phyloP scores from a whole-genome alignment of 2,797 vertebrate genomes.

The Cuniculus paca region DNA sequence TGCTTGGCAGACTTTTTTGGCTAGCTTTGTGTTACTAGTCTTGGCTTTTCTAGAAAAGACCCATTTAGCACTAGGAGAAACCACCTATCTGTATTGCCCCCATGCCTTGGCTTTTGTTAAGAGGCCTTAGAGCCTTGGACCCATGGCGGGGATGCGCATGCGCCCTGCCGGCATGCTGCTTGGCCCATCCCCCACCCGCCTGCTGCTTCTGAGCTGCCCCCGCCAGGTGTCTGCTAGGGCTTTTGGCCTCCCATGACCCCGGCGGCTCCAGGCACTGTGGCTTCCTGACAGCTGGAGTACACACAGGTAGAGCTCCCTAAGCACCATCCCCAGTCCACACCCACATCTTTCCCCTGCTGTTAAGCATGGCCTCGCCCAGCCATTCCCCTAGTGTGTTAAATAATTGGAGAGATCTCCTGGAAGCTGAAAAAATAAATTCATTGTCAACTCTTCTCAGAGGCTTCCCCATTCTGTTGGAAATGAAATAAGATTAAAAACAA shows the following conservation, averaged over 20 bases:
- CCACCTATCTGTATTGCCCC: conserved; percentile 81
- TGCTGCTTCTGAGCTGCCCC: conserved; percentile 85
- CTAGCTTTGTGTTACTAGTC: conserved; percentile 90
- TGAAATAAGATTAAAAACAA: conserved; percentile 59
- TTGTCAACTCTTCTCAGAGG: conserved; percentile 41
- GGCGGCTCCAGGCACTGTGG: conserved; percentile 12
- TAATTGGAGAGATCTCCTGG: conserved; percentile 61
- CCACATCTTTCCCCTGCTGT: background rate
- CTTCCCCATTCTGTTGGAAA: conserved; percentile 67
- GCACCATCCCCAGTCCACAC: background rate
- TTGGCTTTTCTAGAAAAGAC: conserved; percentile 90
- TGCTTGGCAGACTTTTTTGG: conserved; percentile 89
- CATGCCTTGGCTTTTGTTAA: conserved; percentile 77
- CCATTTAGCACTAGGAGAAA: conserved; percentile 82
- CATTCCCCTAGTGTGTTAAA: background rate
- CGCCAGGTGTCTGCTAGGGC: conserved; percentile 62
- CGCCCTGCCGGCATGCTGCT: conserved; percentile 92
- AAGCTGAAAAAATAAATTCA: conserved; percentile 72
- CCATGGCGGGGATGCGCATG: conserved; percentile 86
- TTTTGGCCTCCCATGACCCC: background rate
- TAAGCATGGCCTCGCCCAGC: background rate
- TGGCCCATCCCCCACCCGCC: conserved; percentile 82
- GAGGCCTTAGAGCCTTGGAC: conserved; percentile 65
- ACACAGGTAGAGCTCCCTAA: background rate
- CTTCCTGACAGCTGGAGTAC: background rate